phyloP scores from a whole-genome alignment of 2,888 invertebrate species.

The Drosophila peninsularis region DNA sequence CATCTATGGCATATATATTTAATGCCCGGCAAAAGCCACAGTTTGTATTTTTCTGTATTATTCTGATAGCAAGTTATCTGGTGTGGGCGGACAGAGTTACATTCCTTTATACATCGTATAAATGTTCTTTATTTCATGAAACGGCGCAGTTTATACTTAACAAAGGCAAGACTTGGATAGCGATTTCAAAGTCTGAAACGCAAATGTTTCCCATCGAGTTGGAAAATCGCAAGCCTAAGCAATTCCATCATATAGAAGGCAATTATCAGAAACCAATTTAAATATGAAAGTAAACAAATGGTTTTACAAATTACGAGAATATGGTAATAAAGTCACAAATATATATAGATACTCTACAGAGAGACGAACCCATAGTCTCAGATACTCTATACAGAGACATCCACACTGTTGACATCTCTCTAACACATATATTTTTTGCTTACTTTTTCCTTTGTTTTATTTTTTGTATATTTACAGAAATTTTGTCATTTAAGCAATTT shows the following conservation, averaged over 20 bases:
- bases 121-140: slow-evolving; percentile 10
- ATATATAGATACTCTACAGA: not conserved
- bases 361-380: not conserved
- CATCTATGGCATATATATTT: not conserved
- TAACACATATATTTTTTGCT: no score
- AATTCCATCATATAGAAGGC: not conserved
- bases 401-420: not conserved
- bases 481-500: not conserved
- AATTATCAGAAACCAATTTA: not conserved
- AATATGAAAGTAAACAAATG: slow-evolving; percentile 24
- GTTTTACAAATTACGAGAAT: slow-evolving; percentile 7
- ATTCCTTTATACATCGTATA: not conserved
- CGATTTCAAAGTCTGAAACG: slow-evolving; percentile 28
- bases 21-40: not conserved
- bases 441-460: not conserved
- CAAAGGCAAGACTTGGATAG: slow-evolving; percentile 55
- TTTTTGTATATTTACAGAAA: not conserved
- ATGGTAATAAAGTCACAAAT: no score
- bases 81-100: not conserved
- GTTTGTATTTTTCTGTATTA: not conserved
- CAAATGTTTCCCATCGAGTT: slow-evolving; percentile 31
- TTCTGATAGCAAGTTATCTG: not conserved
- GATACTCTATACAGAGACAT: not conserved
- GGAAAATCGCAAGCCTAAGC: not conserved
- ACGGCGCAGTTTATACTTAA: slow-evolving; percentile 62